Evolutionary conservation across 64 coral and sea anemone species (phyloP), one percentile per base, ranked within the genome.

Genomic region (Montipora capricornis): DNA sequence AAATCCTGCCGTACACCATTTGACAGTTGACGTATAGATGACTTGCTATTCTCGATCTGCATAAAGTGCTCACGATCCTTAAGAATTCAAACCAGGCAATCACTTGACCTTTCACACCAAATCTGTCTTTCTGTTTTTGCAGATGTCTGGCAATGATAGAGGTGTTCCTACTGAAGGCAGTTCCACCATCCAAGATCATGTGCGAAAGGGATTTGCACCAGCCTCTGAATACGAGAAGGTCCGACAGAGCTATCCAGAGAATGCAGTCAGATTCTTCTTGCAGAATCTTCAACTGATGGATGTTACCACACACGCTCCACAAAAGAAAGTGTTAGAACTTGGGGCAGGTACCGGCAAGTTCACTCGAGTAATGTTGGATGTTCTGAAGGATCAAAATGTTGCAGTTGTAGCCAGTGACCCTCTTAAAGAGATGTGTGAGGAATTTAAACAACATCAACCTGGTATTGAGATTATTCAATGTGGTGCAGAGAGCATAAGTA

Each of bases 301-400:
- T 47, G 44, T 19, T 3, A 48, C 10, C 44, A 57, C 6, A 57
- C 37, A 37, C 0, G 53, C 53, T 11, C 11, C 6, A 0, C 6
- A 57, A 57, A 16, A 5, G n/a, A 91, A 68, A 16, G 70, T 91
- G 16, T 48, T 91, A 19, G 89, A 91, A 73, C 89, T 91, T 70
- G 89, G 89, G 16, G 60, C 89, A 10, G 89, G 89, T 1, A 91
- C 89, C 6, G 89, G 89, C 16, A 91, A 91, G 75, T 91, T 91
- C 20, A 91, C 89, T 4, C 55, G 89, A 13, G 89, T 91, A 11
- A 81, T 91, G 89, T 78, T 45, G 4, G 78, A 71, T n/a, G 61
- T 81, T 9, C 45, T 81, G 2, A 80, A 91, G 20, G 50, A 82
- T 6, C 69, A 78, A 5, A 48, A 91, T 55, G 76, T 91, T 1